Conservation (phyloP, 2,888 invertebrate genomes). For the Litoditis marina region DNA sequence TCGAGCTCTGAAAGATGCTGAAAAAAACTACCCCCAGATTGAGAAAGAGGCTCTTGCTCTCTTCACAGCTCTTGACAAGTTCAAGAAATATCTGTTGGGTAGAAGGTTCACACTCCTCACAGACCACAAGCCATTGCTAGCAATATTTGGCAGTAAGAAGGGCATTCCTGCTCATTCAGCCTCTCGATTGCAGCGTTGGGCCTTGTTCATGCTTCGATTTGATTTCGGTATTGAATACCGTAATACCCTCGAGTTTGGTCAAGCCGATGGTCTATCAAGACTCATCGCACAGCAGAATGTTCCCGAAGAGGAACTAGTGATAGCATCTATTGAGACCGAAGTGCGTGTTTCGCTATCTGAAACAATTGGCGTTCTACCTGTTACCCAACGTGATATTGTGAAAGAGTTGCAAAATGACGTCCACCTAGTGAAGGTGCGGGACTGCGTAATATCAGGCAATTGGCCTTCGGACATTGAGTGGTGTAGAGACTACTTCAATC, state of each 20-base stretch:
- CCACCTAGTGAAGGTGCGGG: no score
- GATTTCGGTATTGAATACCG: constrained; percentile 57
- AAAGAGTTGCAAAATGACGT: no score
- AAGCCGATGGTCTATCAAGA: constrained; percentile 61
- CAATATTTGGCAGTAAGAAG: constrained; percentile 36
- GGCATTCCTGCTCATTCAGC: constrained; percentile 52
- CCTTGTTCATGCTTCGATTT: constrained; percentile 57
- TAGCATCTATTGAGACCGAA: no score
- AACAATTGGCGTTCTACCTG: no score
- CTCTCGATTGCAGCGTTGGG: constrained; percentile 53
- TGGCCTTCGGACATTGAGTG: no score
- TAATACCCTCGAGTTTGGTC: constrained; percentile 50
- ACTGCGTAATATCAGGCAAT: no score
- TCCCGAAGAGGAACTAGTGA: constrained; percentile 19
- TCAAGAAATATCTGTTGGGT: constrained; percentile 63
- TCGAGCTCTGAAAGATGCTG: constrained; percentile 24
- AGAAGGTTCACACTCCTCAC: constrained; percentile 60
- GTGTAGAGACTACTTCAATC: no score
- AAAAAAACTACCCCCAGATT: constrained; percentile 41
- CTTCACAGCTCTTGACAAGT: constrained; percentile 63
- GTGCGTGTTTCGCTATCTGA: no score
- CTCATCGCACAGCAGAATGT: constrained; percentile 18
- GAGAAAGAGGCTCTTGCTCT: constrained; percentile 61
- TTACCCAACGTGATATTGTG: no score
- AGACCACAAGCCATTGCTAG: constrained; percentile 60